These are phyloP conservation scores for Orchestia grillus DNA, from an alignment of 1,140 invertebrate species.

Conservation along the genomic window DNA sequence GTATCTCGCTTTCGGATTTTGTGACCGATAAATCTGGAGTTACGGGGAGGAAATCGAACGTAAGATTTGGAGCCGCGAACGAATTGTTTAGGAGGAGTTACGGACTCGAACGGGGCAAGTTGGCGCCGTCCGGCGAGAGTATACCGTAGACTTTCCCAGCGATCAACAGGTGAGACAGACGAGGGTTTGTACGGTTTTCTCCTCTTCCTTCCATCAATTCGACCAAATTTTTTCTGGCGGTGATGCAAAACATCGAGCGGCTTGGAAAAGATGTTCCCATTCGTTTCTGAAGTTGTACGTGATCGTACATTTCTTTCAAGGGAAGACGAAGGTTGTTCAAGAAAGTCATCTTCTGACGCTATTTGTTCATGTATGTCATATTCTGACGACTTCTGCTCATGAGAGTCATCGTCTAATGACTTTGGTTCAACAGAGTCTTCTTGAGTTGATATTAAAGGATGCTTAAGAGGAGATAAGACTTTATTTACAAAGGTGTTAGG, in stretches of 20 bases:
- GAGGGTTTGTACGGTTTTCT: background rate
- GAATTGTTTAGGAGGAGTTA: background rate
- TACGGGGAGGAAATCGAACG: background rate
- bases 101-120: too few species aligned
- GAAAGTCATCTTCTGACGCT: background rate
- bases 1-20: conserved; percentile 19
- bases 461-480: background rate
- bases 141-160: background rate
- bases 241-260: background rate
- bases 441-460: background rate
- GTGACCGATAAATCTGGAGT: background rate
- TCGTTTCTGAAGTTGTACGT: background rate
- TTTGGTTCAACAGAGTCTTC: too few species aligned
- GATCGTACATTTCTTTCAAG: background rate
- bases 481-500: background rate
- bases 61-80: background rate
- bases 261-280: background rate
- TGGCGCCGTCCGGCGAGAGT: background rate
- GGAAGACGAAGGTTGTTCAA: background rate
- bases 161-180: background rate
- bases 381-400: background rate
- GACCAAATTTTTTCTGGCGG: background rate
- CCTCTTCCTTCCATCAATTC: background rate
- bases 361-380: background rate
- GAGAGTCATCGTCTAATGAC: background rate